Base-by-base conservation (phyloP, 2,888 invertebrate species). In the Caprella mutica region DNA sequence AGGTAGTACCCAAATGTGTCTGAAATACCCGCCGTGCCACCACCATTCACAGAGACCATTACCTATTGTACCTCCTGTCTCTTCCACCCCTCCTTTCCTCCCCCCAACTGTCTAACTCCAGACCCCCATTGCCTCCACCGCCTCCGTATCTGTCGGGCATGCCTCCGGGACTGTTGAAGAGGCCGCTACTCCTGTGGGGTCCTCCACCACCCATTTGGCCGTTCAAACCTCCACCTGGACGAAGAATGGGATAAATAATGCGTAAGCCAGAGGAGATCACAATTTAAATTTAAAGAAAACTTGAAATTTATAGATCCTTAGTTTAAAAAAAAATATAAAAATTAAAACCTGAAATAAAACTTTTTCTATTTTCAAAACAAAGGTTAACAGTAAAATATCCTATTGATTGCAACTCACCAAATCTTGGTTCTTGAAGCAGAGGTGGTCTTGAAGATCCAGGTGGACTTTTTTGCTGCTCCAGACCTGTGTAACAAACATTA, bases 151-250 rank as follows among this genome's bases (percentile, higher is more conserved):
- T 58, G 53, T 60, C 64, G 24, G 60, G 64, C 60, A 64, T 60
- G 48, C 48, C 48, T 19, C 48, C 27, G 19, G 64, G 64, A 30
- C 51, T 58, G 43, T 56, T 64, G 60, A 64, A 64, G 46, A 64
- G 64, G 33, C 56, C 60, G 24, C 60, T 44, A 33, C 55, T 55
- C 42, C 55, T 56, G 24, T 58, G 64, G 17, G 64, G 64, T 14
- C 56, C 56, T 12, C 63, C 56, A 26, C 57, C 61, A 19, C 61
- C 61, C 64, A 64, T 60, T 46, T 61, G 61, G 12, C 64, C 64
- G 42, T 64, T 64, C 60, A 64, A 58, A 5, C 63, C 63, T 24
- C 64, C 64, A 38, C 64, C 64, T 64, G 58, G 6, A 14, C 8
- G 46, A n/a, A 21, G 46, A 8, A 46, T 9, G 9, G 12, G 14